Conservation (phyloP, 1,140 invertebrate genomes). For the Drosophila ohnishii region DNA sequence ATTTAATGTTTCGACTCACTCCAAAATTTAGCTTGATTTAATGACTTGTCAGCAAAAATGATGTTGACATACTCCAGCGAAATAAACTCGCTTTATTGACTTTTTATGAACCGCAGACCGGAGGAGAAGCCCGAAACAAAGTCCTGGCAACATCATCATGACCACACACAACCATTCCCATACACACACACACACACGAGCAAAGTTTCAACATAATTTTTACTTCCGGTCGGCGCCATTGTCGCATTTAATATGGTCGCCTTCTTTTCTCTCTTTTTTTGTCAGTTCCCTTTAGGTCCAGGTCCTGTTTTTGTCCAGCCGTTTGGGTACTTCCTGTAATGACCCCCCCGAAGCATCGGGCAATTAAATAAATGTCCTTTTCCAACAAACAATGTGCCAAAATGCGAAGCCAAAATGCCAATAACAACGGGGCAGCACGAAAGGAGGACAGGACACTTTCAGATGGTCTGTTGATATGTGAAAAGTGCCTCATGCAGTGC, state of each 20-base stretch:
- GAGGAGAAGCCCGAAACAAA: conserved; percentile 56
- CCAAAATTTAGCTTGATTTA: conserved; percentile 52
- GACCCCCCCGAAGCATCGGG: conserved; percentile 40
- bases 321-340: conserved; percentile 55
- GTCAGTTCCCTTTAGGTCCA: conserved; percentile 26
- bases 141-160: conserved; percentile 39
- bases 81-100: conserved; percentile 76
- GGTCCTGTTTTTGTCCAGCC: conserved; percentile 28
- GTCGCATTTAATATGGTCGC: conserved; percentile 62
- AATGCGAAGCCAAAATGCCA: conserved; percentile 35
- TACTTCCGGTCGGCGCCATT: conserved; percentile 75
- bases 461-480: conserved; percentile 39
- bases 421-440: conserved; percentile 23
- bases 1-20: background rate
- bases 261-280: conserved; percentile 9
- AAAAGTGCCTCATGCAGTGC: conserved; percentile 1
- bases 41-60: conserved; percentile 74
- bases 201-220: conserved; percentile 76
- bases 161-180: conserved; percentile 49
- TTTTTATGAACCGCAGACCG: conserved; percentile 76
- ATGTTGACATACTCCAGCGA: conserved; percentile 65
- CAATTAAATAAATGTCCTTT: conserved; percentile 66
- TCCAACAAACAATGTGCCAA: conserved; percentile 47
- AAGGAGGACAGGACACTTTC: conserved; percentile 6
- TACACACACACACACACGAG: conserved; percentile 27